A percentile compares a stretch with the other conserved stretches of the same genome.
phyloP scores from a whole-genome alignment of 2,888 invertebrate genomes.

The Melikaiella ostensackeni region DNA sequence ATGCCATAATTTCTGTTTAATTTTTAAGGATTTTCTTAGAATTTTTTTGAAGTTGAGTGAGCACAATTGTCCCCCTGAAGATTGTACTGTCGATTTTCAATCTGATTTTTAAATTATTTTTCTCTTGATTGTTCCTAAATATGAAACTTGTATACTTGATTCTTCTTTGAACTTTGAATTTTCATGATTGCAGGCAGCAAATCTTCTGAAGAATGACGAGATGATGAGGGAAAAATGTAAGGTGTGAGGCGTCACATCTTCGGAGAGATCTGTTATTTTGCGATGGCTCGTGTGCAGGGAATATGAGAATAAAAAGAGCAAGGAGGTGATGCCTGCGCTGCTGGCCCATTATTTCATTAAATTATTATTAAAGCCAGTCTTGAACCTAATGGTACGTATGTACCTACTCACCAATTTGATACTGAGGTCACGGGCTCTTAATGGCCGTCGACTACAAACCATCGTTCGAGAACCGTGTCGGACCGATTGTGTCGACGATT shows the following conservation, averaged over 20 bases:
- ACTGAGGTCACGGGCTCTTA: conserved; percentile 59
- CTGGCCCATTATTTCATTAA: conserved; percentile 69
- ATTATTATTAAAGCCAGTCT: conserved; percentile 69
- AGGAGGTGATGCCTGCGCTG: conserved; percentile 51
- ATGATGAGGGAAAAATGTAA: background rate
- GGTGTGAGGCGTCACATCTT: background rate
- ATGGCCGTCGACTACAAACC: conserved; percentile 48
- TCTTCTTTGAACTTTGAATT: too few relatives aligned
- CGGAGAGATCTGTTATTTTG: conserved; percentile 48
- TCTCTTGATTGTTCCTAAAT: too few relatives aligned
- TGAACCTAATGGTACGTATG: conserved; percentile 60
- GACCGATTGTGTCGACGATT: conserved; percentile 28
- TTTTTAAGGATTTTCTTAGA: too few relatives aligned
- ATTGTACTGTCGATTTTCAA: too few relatives aligned
- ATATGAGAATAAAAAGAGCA: background rate
- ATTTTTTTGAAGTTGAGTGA: background rate
- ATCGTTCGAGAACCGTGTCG: conserved; percentile 18
- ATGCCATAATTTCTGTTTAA: background rate
- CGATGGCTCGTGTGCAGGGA: conserved; percentile 57
- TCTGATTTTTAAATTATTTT: too few relatives aligned
- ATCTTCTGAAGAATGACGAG: background rate
- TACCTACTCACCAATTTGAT: conserved; percentile 57
- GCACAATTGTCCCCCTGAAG: background rate
- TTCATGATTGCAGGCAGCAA: background rate
- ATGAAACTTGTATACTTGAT: too few relatives aligned